These are phyloP conservation scores for Callithrix jacchus DNA, from an alignment of 2,113 vertebrate species.

Conservation along the genomic window DNA sequence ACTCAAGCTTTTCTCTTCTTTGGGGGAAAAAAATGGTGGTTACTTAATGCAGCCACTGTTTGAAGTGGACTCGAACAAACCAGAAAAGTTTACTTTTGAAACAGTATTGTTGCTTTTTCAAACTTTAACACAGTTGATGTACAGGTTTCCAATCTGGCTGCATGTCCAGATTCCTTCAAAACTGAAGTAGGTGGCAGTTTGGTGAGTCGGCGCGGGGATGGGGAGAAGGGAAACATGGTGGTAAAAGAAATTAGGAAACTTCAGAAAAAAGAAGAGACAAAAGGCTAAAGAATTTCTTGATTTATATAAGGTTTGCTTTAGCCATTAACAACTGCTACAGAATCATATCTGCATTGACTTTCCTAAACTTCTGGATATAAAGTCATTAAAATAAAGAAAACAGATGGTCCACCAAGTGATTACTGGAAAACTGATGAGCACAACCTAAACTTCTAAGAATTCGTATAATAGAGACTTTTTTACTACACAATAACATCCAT, in stretches of 20 bases:
- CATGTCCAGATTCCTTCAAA: conserved; percentile 22
- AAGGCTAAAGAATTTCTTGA: conserved; percentile 62
- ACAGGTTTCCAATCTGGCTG: conserved; percentile 1
- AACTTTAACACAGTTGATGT: conserved; percentile 4
- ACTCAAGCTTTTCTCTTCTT: conserved; percentile 44
- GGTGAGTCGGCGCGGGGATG: neutral
- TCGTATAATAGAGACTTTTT: conserved; percentile 63
- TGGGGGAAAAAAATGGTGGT: neutral
- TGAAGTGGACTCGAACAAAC: conserved; percentile 43
- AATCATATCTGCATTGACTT: conserved; percentile 71
- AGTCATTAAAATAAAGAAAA: conserved; percentile 75
- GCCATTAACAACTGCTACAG: conserved; percentile 57
- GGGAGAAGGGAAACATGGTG: neutral
- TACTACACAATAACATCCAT: conserved; percentile 69
- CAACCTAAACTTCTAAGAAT: conserved; percentile 76
- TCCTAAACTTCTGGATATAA: conserved; percentile 78
- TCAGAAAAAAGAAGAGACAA: conserved; percentile 51
- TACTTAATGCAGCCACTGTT: conserved; percentile 58
- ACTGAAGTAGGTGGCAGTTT: neutral
- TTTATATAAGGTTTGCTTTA: conserved; percentile 55
- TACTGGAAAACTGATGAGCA: conserved; percentile 78
- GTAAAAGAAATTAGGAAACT: neutral
- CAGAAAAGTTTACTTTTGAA: conserved; percentile 51
- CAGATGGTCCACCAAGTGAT: conserved; percentile 75
- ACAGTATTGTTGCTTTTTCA: conserved; percentile 50